These are phyloP conservation scores for Pachyrhynchus sulphureomaculatus DNA, from an alignment of 1,140 invertebrate species.

Conservation along the genomic window DNA sequence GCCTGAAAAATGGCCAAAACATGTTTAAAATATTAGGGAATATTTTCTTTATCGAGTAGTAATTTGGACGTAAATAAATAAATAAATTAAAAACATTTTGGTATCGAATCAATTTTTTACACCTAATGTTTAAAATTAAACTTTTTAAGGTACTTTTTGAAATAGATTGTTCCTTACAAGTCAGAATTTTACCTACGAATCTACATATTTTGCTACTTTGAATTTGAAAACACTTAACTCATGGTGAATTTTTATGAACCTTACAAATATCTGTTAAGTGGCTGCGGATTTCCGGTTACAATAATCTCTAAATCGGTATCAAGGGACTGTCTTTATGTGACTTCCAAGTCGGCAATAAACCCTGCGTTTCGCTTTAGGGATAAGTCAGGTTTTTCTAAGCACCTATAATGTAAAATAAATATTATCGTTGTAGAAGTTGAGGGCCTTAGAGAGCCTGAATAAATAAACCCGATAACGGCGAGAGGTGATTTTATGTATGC, in stretches of 20 bases:
- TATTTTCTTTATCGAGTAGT: too few species aligned
- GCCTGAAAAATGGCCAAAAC: too few species aligned
- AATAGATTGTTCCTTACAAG: too few species aligned
- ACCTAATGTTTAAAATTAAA: too few species aligned
- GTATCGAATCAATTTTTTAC: too few species aligned
- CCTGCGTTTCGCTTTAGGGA: constrained; percentile 8
- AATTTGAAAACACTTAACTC: neutral
- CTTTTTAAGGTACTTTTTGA: too few species aligned
- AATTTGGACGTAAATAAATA: too few species aligned
- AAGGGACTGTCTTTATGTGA: constrained; percentile 14
- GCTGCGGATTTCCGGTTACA: constrained; percentile 13
- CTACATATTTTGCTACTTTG: too few species aligned
- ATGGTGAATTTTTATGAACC: neutral
- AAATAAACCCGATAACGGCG: constrained; percentile 19
- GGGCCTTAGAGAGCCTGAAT: constrained; percentile 17
- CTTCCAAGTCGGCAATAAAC: constrained; percentile 4
- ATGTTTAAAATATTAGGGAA: too few species aligned
- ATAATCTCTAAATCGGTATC: constrained; percentile 5
- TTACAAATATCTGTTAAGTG: constrained; percentile 14
- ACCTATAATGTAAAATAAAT: constrained; percentile 28
- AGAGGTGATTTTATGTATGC: constrained; percentile 8
- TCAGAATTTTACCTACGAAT: too few species aligned
- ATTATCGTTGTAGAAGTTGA: constrained; percentile 4
- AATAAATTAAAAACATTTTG: too few species aligned
- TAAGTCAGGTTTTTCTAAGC: constrained; percentile 26